phyloP scores from a whole-genome alignment of 2,888 invertebrate species.

The Cataglyphis albicans region DNA sequence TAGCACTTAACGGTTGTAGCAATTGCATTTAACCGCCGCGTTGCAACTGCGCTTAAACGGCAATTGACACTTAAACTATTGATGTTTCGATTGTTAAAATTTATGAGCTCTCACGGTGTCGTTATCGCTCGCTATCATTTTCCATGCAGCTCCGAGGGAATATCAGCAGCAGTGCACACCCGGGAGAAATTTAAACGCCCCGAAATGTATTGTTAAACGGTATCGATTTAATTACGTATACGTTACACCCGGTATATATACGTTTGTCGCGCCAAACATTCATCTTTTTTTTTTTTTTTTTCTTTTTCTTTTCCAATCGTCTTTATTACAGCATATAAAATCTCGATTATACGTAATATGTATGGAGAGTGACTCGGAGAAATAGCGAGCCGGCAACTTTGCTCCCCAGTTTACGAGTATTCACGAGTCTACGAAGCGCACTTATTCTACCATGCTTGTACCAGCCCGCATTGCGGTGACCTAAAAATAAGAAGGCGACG shows the following conservation, averaged over 20 bases:
- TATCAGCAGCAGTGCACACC: not conserved
- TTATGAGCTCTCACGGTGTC: conserved; percentile 41
- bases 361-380: too few relatives aligned
- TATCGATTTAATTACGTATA: not conserved
- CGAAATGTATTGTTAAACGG: not conserved
- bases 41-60: conserved; percentile 30
- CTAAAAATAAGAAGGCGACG: conserved; percentile 69
- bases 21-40: conserved; percentile 35
- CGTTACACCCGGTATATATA: not conserved
- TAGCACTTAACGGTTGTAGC: conserved; percentile 33
- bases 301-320: too few relatives aligned
- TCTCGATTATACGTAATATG: not conserved
- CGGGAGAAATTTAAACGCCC: conserved; percentile 18
- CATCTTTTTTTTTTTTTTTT: not conserved
- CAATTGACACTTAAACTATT: conserved; percentile 45
- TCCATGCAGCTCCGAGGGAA: conserved; percentile 4
- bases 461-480: conserved; percentile 67
- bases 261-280: not conserved
- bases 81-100: conserved; percentile 47
- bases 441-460: not conserved
- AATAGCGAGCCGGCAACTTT: not conserved
- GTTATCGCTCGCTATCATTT: conserved; percentile 23
- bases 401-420: not conserved
- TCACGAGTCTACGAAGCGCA: not conserved
- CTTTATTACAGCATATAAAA: too few relatives aligned